Evolutionary conservation across 2,113 vertebrate genomes (phyloP).

Genomic region (Tympanuchus pallidicinctus): DNA sequence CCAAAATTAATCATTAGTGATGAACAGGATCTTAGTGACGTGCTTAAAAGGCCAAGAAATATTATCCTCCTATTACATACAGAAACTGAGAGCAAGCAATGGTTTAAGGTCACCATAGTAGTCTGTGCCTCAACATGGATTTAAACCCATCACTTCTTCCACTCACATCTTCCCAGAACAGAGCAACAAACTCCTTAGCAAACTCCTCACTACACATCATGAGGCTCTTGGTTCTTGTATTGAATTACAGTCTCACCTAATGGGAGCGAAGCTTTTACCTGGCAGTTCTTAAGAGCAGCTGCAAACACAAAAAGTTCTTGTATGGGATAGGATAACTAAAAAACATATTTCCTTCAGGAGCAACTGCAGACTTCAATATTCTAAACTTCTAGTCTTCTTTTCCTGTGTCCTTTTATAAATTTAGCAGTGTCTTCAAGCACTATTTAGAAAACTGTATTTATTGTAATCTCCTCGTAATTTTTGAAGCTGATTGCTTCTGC

Average conservation of each 20-base stretch:
- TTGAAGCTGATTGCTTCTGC: background rate
- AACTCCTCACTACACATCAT: background rate
- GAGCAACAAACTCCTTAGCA: background rate
- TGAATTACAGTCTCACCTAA: background rate
- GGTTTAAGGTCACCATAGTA: background rate
- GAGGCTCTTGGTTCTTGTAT: background rate
- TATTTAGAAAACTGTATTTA: background rate
- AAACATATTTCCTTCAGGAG: background rate
- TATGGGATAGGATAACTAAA: background rate
- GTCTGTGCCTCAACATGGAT: background rate
- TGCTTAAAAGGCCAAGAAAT: background rate
- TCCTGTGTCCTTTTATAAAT: background rate
- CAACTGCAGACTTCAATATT: background rate
- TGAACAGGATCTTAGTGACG: background rate
- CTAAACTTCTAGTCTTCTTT: background rate
- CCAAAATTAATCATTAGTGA: constrained; percentile 24
- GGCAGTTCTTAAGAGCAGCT: background rate
- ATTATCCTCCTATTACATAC: background rate
- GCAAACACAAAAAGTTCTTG: background rate
- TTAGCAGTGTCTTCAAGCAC: background rate
- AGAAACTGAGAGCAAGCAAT: background rate
- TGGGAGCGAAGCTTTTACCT: background rate
- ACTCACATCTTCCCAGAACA: background rate
- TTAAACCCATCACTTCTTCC: background rate
- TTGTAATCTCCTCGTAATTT: background rate